Percentiles rank a stretch among this genome's conserved stretches.
These are phyloP conservation scores for Lordiphosa clarofinis DNA, from an alignment of 1,140 invertebrate species.

Conservation along the genomic window DNA sequence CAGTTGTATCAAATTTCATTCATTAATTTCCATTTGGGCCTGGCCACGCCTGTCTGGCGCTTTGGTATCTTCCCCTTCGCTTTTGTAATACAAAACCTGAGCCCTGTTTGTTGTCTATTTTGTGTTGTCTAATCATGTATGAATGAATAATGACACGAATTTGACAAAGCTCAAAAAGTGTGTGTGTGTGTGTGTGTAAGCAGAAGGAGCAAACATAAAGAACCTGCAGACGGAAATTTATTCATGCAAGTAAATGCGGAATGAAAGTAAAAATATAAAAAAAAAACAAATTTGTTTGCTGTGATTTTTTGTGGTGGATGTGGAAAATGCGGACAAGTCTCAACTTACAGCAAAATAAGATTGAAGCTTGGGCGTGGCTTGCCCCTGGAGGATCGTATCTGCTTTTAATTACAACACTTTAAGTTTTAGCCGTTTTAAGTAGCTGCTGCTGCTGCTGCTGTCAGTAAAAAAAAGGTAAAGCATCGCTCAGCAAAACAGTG, in stretches of 20 bases:
- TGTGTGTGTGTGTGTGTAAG: constrained; percentile 1
- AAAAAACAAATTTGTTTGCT: constrained; percentile 25
- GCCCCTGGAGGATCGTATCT: constrained; percentile 13
- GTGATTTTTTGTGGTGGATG: constrained; percentile 27
- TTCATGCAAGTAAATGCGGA: constrained; percentile 73
- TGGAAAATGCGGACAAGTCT: constrained; percentile 17
- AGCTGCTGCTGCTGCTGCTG: constrained; percentile 17
- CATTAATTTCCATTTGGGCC: constrained; percentile 77
- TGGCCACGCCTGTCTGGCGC: constrained; percentile 66
- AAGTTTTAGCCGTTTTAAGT: constrained; percentile 35
- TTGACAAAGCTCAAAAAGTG: constrained; percentile 68
- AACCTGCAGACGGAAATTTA: constrained; percentile 64
- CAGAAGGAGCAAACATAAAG: constrained; percentile 40
- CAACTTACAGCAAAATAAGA: constrained; percentile 25
- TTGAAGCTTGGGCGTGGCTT: constrained; percentile 6
- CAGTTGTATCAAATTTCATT: constrained; percentile 76
- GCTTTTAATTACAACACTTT: constrained; percentile 71
- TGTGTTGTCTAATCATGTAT: constrained; percentile 75
- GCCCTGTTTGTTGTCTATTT: constrained; percentile 39
- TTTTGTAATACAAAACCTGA: constrained; percentile 67
- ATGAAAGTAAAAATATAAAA: constrained; percentile 26
- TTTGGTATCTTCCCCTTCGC: constrained; percentile 6
- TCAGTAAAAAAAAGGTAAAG: constrained; percentile 4
- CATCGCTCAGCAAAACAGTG: constrained; percentile 2
- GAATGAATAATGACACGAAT: constrained; percentile 78